Base-by-base conservation (phyloP, 2,113 vertebrate species). In the Halcyon senegalensis region DNA sequence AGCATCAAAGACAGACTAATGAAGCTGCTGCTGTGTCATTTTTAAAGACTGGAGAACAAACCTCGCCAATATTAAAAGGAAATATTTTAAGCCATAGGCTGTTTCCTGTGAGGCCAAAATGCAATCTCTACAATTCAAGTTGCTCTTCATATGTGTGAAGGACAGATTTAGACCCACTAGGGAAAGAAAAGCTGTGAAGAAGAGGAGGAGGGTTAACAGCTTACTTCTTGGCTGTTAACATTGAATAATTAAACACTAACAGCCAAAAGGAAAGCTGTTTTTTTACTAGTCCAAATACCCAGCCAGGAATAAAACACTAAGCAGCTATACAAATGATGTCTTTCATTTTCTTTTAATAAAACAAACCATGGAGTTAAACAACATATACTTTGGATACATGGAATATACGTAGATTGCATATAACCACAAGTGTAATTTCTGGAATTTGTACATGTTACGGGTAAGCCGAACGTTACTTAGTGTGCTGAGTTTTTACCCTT, bases 231-330 rank as follows among this genome's bases (percentile, higher is more conserved):
- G 94, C 97, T 96, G 93, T 96, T 97, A 95, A 94, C 88, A 74
- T 93, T 72, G 95, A 97, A 96, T 96, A 96, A 96, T 97, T 95
- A 97, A 96, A 93, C 66, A 86, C 90, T 93, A 97, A 87, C 94
- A 97, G 94, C 86, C 96, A 95, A 97, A 96, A 97, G 90, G 93
- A 97, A 97, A 97, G 97, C 97, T 97, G 97, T 96, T 97, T 95
- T 96, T 96, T 97, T 96, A 94, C 87, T 96, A 89, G 82, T 97
- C 96, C 96, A 97, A 97, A 96, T 96, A 96, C 41, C 62, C 87
- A 95, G 84, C 96, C 96, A 97, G 95, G 96, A 96, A 97, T 97
- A 96, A 97, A 97, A 97, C 96, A 95, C 90, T 91, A 97, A 97
- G 95, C 95, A 92, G 86, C 78, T 95, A 95, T 60, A 93, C 74